Evolutionary conservation across 2,113 vertebrate genomes (phyloP), one percentile per base, ranked within the genome.

Genomic region (Galemys pyrenaicus): DNA sequence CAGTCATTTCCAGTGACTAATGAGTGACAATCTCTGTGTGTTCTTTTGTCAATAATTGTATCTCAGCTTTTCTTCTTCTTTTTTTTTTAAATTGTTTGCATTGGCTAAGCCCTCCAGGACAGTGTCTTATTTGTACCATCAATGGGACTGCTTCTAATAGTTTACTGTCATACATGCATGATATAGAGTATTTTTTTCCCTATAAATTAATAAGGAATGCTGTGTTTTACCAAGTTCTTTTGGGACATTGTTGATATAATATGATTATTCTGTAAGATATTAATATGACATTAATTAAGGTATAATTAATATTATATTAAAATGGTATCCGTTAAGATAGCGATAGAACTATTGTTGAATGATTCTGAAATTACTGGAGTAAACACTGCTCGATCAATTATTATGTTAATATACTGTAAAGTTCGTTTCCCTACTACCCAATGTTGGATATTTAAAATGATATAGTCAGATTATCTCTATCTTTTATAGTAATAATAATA

Each of bases 41-140:
- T 83, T 93, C 16, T 22, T 17, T 77, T 84, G 28, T 68, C 77
- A 94, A 62, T 93, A 71, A 84, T 49, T 17, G 2, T n/a, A n/a
- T 78, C n/a, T 90, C 6, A 35, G n/a, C 28, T 37, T 79, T 86
- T 92, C 28, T 92, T 91, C n/a, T n/a, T n/a, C n/a, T n/a, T 16
- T 37, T 12, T 62, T 1, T 30, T 35, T 5, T 22, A 0, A 56
- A 85, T 26, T 62, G 28, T 75, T 78, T 90, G 6, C 12, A 9
- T 41, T 74, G 68, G 28, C 46, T 68, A 37, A 84, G 26, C 64
- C 26, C 56, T 85, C 16, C 46, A 81, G 32, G 17, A 82, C 7
- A 74, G 60, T 70, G 3, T 41, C 7, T 75, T 62, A 2, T 30
- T 62, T 22, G 37, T 51, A 13, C 6, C 35, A 87, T 80, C 30